A percentile compares a stretch with the other conserved stretches of the same genome.
These are phyloP conservation scores for Meles meles DNA, from an alignment of 2,113 vertebrate species.

Conservation along the genomic window DNA sequence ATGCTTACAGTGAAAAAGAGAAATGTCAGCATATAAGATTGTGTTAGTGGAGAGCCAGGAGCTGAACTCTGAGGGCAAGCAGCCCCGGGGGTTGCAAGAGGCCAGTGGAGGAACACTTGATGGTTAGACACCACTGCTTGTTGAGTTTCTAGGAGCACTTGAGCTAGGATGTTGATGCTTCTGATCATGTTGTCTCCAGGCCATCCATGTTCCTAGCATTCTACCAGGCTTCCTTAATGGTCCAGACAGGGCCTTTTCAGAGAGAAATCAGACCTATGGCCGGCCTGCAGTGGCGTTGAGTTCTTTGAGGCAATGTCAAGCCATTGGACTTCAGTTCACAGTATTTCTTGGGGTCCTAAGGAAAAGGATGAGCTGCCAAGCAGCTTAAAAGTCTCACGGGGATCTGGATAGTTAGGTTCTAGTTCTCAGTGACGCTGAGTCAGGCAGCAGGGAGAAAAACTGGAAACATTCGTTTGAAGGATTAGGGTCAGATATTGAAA, in stretches of 20 bases:
- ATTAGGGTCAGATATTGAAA: not conserved
- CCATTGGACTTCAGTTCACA: not conserved
- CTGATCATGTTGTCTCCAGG: not conserved
- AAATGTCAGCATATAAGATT: not conserved
- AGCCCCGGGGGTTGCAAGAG: not conserved
- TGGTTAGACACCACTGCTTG: not conserved
- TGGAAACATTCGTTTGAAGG: not conserved
- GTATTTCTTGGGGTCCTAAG: not conserved
- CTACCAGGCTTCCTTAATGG: not conserved
- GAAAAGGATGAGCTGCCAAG: not conserved
- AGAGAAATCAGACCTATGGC: not conserved
- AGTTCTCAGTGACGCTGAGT: not conserved
- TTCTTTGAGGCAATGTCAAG: not conserved
- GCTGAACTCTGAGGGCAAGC: not conserved
- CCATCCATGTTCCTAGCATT: not conserved
- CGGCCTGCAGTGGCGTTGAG: not conserved
- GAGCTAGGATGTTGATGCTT: not conserved
- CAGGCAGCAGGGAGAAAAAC: not conserved
- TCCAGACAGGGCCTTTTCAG: not conserved
- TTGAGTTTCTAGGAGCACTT: not conserved
- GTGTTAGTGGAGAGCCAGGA: not conserved
- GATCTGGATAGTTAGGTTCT: not conserved
- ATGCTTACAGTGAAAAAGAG: not conserved
- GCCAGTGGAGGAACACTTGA: not conserved
- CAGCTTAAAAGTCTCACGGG: not conserved